Percentiles rank a stretch among this genome's conserved stretches.
These are phyloP conservation scores for Coptodon rendalli DNA, from an alignment of 2,113 vertebrate genomes.

Conservation along the genomic window DNA sequence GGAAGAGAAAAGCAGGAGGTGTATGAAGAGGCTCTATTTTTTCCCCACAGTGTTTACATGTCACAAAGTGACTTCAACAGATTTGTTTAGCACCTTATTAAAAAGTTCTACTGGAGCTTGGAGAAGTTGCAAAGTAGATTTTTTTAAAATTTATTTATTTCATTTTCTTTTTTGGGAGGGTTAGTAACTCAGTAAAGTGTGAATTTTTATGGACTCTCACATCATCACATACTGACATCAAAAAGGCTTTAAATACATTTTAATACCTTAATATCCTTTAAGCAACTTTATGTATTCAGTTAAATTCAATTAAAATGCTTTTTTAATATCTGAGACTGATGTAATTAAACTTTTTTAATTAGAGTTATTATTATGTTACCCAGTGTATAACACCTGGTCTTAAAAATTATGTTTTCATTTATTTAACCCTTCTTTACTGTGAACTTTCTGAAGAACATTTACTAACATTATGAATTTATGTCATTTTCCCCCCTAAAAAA, in stretches of 20 bases:
- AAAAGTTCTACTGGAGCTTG: slow-evolving; percentile 45
- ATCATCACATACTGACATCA: background rate
- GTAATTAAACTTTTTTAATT: background rate
- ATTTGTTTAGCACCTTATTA: slow-evolving; percentile 57
- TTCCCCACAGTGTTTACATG: slow-evolving; percentile 31
- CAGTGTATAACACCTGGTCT: background rate
- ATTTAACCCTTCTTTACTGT: background rate
- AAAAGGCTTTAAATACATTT: background rate
- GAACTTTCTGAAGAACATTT: background rate
- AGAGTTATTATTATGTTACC: background rate
- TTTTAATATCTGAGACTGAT: background rate
- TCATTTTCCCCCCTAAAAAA: too few species aligned
- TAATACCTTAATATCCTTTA: background rate
- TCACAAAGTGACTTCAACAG: slow-evolving; percentile 50
- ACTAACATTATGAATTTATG: too few species aligned
- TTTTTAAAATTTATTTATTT: fast-evolving
- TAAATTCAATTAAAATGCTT: background rate
- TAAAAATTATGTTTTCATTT: background rate
- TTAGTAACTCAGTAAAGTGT: background rate
- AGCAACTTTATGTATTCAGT: background rate
- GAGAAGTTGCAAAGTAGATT: slow-evolving; percentile 5
- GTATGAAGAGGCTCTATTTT: slow-evolving; percentile 4
- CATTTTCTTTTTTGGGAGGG: background rate
- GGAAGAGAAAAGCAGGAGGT: background rate
- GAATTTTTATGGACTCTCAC: background rate